These are phyloP conservation scores for Pygmarrhopalites habei DNA, from an alignment of 1,140 invertebrate genomes.

Conservation along the genomic window DNA sequence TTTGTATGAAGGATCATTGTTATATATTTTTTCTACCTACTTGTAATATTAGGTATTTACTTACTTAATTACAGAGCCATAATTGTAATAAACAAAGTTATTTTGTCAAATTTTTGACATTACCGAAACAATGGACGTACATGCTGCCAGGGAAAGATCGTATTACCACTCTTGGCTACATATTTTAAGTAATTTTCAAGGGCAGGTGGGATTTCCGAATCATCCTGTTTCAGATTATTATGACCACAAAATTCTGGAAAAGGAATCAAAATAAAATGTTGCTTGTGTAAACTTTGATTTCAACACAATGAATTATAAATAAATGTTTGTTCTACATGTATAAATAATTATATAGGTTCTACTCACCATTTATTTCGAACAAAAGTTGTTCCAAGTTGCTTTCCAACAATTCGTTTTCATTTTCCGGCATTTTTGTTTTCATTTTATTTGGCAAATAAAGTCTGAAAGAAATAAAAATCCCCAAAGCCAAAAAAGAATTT, in stretches of 20 bases:
- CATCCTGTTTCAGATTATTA: slow-evolving; percentile 10
- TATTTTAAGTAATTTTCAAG: slow-evolving; percentile 82
- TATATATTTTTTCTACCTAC: background rate
- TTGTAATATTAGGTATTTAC: background rate
- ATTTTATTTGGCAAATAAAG: too few relatives aligned
- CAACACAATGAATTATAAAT: background rate
- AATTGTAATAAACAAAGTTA: background rate
- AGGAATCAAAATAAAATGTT: background rate
- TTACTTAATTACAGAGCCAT: background rate
- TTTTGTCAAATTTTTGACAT: background rate
- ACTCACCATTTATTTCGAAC: slow-evolving; percentile 33
- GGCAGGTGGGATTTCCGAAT: slow-evolving; percentile 72
- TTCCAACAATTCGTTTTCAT: slow-evolving; percentile 20
- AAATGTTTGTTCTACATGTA: background rate
- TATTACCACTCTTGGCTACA: slow-evolving; percentile 89
- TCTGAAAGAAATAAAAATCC: too few relatives aligned
- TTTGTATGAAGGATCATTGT: background rate
- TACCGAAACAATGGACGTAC: slow-evolving; percentile 69
- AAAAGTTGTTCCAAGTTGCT: slow-evolving; percentile 34
- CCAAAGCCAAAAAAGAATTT: too few relatives aligned
- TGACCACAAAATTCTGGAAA: slow-evolving; percentile 23
- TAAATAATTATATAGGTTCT: background rate
- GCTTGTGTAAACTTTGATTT: background rate
- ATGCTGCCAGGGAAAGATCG: slow-evolving; percentile 82
- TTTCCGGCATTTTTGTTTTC: slow-evolving; percentile 29